A percentile compares a stretch with the other conserved stretches of the same genome.
Conservation (phyloP, 2,888 invertebrate genomes). For the Dryobotodes eremita region DNA sequence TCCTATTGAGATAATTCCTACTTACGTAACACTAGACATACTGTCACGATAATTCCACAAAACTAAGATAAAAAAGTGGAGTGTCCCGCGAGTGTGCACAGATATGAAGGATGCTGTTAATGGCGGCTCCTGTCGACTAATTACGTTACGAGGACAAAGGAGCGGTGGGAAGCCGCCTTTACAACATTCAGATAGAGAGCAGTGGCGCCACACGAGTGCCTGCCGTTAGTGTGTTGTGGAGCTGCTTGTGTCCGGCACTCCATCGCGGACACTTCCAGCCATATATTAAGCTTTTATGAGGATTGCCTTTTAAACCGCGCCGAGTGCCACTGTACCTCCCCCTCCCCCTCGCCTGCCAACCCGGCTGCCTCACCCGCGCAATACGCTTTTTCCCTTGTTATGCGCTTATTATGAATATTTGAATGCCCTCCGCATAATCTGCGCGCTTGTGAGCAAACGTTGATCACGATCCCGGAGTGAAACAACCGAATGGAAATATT, state of each 20-base stretch:
- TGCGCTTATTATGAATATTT: constrained; percentile 70
- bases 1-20: background rate
- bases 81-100: constrained; percentile 20
- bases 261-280: constrained; percentile 58
- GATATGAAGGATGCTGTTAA: constrained; percentile 14
- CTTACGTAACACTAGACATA: background rate
- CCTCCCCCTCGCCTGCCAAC: background rate
- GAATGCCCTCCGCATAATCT: constrained; percentile 57
- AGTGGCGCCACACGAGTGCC: constrained; percentile 42
- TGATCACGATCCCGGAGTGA: constrained; percentile 36
- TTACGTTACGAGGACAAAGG: constrained; percentile 44
- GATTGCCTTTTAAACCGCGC: constrained; percentile 69
- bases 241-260: constrained; percentile 49
- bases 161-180: constrained; percentile 9
- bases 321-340: constrained; percentile 41
- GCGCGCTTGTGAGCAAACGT: constrained; percentile 51
- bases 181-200: constrained; percentile 21
- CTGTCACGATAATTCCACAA: background rate
- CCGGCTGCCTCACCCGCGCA: constrained; percentile 16
- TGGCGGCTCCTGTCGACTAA: constrained; percentile 27
- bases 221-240: background rate
- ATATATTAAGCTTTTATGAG: constrained; percentile 73
- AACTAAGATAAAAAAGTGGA: constrained; percentile 28
- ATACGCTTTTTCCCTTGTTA: constrained; percentile 63
- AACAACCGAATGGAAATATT: constrained; percentile 27